Base-by-base conservation (phyloP, 2,797 vertebrate species). In the Tapera naevia region DNA sequence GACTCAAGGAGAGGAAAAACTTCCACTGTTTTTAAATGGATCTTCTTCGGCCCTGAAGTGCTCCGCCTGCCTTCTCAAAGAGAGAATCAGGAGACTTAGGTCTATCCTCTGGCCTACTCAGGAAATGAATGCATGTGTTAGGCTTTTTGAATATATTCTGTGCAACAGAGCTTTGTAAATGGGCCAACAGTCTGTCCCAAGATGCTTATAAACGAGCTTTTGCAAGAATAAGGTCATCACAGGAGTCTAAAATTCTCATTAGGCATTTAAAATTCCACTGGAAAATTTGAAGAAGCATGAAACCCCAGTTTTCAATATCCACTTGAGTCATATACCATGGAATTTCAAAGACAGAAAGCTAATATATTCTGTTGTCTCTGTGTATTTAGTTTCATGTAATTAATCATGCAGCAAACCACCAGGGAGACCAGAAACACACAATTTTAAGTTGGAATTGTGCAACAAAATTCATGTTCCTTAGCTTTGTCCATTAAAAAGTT, bases 201-300 rank as follows among this genome's bases (percentile, higher is more conserved):
- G 67, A 41, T 37, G 41, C 13, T 70, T 70, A 41, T 22, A 46
- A 88, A 88, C 0, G 3, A 66, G 35, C 14, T 67, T 73, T 75
- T 75, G 30, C 43, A 57, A 82, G 39, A 91, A 11, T 30, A 39
- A 53, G 14, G 15, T 51, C 76, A 51, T 27, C 53, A 30, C 43
- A 80, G 28, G 10, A 14, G 25, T 22, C 67, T 80, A 54, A 80
- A 61, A 72, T 54, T 76, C 70, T 80, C 39, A 79, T 56, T 10
- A 84, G 19, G 69, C 13, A n/a, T 62, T 86, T 93, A 64, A 95
- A 93, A 75, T 66, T 86, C 81, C 72, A n/a, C 18, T 58, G 85
- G 81, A 91, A 89, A 91, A 82, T 79, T 39, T 86, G 37, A 84
- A 86, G 57, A 86, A 83, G 75, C 48, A 32, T 54, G 43, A 85